Percentiles rank a stretch among this genome's conserved stretches.
Evolutionary conservation across 2,888 invertebrate species (phyloP).

Genomic region (Noctua comes): DNA sequence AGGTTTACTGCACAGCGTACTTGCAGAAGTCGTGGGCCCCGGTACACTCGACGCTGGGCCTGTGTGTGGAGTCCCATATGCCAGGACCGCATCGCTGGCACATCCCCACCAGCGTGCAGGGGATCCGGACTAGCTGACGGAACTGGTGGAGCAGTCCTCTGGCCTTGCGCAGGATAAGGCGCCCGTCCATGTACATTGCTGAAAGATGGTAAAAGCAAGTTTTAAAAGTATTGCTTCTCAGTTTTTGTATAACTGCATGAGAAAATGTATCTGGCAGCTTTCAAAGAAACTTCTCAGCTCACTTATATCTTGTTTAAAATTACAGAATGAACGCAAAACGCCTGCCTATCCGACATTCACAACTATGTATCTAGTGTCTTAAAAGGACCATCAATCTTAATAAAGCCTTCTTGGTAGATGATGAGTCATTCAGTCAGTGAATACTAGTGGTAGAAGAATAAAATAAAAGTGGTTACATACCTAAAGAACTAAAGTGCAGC

Average conservation of each 20-base stretch:
- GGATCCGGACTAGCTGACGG: slow-evolving; percentile 95
- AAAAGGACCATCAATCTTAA: neutral
- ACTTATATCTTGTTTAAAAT: neutral
- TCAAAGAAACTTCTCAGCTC: neutral
- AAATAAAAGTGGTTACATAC: slow-evolving; percentile 74
- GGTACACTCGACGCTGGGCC: slow-evolving; percentile 95
- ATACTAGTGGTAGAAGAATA: neutral
- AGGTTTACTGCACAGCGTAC: slow-evolving; percentile 80
- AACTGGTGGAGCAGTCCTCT: slow-evolving; percentile 97
- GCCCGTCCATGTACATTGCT: slow-evolving; percentile 99
- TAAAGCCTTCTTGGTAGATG: neutral
- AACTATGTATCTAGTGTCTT: neutral
- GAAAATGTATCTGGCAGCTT: neutral
- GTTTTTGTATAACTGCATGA: neutral
- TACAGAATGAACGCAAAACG: neutral
- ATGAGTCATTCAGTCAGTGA: neutral
- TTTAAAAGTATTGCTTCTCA: neutral
- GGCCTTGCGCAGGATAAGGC: slow-evolving; percentile 96
- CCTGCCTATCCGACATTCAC: neutral
- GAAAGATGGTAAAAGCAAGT: slow-evolving; percentile 58
- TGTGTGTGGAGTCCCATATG: slow-evolving; percentile 98
- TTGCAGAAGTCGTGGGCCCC: slow-evolving; percentile 92
- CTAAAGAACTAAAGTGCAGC: slow-evolving; percentile 97
- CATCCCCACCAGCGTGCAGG: slow-evolving; percentile 96
- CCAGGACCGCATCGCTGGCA: slow-evolving; percentile 97